A percentile compares a stretch with the other conserved stretches of the same genome.
Evolutionary conservation across 2,113 vertebrate genomes (phyloP).

Genomic region (Maylandia zebra): DNA sequence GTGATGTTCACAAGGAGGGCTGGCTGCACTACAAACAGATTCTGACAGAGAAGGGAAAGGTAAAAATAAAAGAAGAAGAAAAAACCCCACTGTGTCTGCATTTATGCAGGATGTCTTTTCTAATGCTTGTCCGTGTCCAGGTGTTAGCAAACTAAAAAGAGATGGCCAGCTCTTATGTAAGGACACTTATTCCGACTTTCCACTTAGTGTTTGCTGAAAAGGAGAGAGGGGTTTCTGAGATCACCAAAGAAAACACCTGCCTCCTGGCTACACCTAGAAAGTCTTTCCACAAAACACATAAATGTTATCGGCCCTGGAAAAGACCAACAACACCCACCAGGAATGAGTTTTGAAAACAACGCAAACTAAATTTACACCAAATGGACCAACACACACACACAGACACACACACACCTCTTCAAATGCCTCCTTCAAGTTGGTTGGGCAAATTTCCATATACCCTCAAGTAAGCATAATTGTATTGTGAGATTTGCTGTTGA

Average conservation of each 20-base stretch:
- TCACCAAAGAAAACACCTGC: not conserved
- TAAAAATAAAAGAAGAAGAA: not conserved
- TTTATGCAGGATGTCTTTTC: not conserved
- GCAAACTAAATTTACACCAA: not conserved
- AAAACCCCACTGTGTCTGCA: fast-evolving
- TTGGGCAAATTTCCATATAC: not conserved
- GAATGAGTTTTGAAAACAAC: not conserved
- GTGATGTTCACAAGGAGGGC: slow-evolving; percentile 86
- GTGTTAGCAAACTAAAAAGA: not conserved
- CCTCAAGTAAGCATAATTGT: not conserved
- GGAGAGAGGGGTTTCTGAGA: not conserved
- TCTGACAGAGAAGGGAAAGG: slow-evolving; percentile 97
- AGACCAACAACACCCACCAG: not conserved
- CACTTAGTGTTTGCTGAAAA: not conserved
- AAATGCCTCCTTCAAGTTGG: not conserved
- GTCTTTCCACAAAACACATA: not conserved
- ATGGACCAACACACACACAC: not conserved
- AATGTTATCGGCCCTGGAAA: not conserved
- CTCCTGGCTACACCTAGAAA: not conserved
- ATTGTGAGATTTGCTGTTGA: not conserved
- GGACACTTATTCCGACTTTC: not conserved
- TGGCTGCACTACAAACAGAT: slow-evolving; percentile 97
- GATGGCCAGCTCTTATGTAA: not conserved
- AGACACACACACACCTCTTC: not conserved
- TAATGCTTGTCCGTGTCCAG: not conserved